Evolutionary conservation across 2,113 vertebrate genomes (phyloP).

Genomic region (Rousettus leschenaultii): DNA sequence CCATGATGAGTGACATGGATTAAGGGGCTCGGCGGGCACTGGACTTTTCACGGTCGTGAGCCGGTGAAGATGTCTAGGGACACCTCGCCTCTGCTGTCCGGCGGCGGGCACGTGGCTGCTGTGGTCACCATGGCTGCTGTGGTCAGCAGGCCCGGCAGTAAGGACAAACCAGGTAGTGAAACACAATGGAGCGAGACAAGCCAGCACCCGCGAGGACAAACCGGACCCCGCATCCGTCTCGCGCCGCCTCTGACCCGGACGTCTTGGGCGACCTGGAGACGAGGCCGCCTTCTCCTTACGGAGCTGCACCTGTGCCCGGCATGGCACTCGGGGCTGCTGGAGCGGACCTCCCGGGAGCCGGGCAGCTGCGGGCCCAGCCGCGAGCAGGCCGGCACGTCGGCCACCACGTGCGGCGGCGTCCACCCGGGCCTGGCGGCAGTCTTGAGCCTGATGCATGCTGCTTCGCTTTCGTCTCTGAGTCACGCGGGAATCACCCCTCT

Average conservation of each 20-base stretch:
- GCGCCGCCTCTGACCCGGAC: not conserved
- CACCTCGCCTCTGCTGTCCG: not conserved
- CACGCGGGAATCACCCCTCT: not conserved
- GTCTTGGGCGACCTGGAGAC: not conserved
- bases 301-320: not conserved
- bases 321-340: not conserved
- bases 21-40: not conserved
- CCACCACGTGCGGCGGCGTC: rapidly evolving
- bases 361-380: not conserved
- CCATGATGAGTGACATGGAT: not conserved
- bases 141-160: not conserved
- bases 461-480: not conserved
- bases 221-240: not conserved
- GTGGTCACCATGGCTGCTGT: not conserved
- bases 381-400: not conserved
- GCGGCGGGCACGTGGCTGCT: no score
- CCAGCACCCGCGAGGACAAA: not conserved
- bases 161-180: not conserved
- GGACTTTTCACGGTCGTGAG: not conserved
- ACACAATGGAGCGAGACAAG: not conserved
- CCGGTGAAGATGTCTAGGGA: not conserved
- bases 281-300: not conserved
- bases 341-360: not conserved
- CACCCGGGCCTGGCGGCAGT: not conserved
- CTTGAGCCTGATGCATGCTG: not conserved